Evolutionary conservation across 2,797 vertebrate genomes (phyloP), one percentile per base, ranked within the genome.

Genomic region (Trichosurus vulpecula): DNA sequence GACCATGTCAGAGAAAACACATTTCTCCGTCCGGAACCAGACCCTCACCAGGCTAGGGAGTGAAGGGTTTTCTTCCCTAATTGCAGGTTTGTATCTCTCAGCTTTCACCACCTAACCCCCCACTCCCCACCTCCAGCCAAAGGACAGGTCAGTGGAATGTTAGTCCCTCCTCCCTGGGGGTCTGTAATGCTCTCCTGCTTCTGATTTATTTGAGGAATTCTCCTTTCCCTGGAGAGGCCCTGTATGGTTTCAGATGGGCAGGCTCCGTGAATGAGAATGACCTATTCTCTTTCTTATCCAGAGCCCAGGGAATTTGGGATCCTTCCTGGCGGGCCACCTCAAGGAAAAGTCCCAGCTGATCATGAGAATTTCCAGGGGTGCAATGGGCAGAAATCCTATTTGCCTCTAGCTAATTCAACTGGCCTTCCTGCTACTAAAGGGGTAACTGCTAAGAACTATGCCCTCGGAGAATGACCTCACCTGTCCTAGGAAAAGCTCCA

Each of bases 161-260:
- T 81, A 0, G n/a, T 47, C 19, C 90, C n/a, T 52, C 66, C 57
- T 61, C 92, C 94, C 1, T 0, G 1, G 11, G 47, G 51, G 91
- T 52, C 3, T 5, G 0, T 61, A 13, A 0, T 51, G 56, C 93
- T 54, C 90, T 30, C 11, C 41, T 93, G 61, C 57, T 5, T 54
- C 93, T 31, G 12, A 66, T 16, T 93, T 90, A 61, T 13, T 53
- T 4, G 2, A 55, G 57, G 52, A 93, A 90, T 52, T 81, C 66
- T 81, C 55, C 58, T 31, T 31, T 30, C 9, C 57, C 54, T 29
- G 74, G 35, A 13, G 0, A 52, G 56, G 52, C 35, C 0, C 14
- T 0, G 56, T 29, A 35, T 31, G 0, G 8, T 27, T 0, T 3
- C 16, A 47, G 55, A 52, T 0, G 0, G 91, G 41, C 2, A 3